Conservation (phyloP, 2,113 vertebrate species). For the Pteruthius melanotis region DNA sequence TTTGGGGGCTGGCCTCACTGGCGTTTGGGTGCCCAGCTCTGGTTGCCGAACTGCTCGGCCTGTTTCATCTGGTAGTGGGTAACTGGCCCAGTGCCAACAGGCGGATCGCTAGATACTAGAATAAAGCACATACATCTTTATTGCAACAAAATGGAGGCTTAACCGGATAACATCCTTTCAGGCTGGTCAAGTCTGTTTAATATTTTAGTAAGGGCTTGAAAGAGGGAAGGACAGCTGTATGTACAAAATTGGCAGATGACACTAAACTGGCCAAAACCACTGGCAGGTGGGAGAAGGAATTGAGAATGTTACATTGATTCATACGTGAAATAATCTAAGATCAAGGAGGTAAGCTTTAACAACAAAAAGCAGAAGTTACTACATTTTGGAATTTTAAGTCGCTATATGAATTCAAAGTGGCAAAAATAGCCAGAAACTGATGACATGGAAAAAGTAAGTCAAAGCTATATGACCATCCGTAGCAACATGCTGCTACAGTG, state of each 20-base stretch:
- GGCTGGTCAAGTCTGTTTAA: background rate
- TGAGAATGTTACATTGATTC: background rate
- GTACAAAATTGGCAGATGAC: background rate
- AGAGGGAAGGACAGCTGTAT: background rate
- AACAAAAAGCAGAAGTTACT: background rate
- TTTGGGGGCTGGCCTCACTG: background rate
- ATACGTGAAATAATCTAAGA: background rate
- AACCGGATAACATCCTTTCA: background rate
- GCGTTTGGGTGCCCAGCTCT: no score
- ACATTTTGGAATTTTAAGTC: background rate
- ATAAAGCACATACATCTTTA: background rate
- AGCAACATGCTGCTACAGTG: background rate
- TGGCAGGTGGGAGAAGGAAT: background rate
- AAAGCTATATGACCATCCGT: accelerated
- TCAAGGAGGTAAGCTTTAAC: background rate
- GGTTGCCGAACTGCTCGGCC: background rate
- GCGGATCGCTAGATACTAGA: background rate
- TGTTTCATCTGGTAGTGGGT: background rate
- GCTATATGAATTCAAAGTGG: background rate
- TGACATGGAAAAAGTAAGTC: background rate
- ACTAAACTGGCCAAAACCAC: background rate
- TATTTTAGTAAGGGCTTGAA: background rate
- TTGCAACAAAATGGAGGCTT: background rate
- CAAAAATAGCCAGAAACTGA: background rate
- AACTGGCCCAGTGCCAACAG: background rate